phyloP scores from a whole-genome alignment of 2,113 vertebrate species.

The Otus sunia region DNA sequence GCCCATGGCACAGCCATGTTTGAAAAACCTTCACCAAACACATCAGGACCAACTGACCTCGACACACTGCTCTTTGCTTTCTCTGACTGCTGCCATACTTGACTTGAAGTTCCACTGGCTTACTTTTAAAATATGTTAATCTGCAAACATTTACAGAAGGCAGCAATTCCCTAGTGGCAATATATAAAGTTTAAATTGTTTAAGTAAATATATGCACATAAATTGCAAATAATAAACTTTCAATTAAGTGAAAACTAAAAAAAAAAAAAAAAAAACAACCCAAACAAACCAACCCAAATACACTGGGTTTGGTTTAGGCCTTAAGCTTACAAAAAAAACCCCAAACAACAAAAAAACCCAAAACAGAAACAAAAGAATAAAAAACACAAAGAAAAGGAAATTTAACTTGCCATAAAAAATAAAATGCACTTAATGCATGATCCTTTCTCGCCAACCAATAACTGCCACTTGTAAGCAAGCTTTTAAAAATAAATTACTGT shows the following conservation, averaged over 20 bases:
- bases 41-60: slow-evolving; percentile 56
- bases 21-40: slow-evolving; percentile 52
- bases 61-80: neutral
- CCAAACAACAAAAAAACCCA: neutral
- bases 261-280: neutral
- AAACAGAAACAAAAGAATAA: neutral
- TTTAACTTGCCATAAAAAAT: neutral
- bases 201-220: slow-evolving; percentile 62
- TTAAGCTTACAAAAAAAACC: neutral
- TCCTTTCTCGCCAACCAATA: neutral
- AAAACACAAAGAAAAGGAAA: neutral
- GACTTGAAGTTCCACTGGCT: slow-evolving; percentile 72
- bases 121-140: slow-evolving; percentile 77
- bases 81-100: slow-evolving; percentile 68
- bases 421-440: neutral
- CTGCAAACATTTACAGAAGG: slow-evolving; percentile 85
- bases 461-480: neutral
- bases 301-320: neutral
- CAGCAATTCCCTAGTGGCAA: slow-evolving; percentile 65
- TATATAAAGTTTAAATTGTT: slow-evolving; percentile 66
- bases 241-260: slow-evolving; percentile 12
- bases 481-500: neutral
- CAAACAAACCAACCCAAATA: neutral
- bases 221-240: slow-evolving; percentile 34
- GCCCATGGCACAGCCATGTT: slow-evolving; percentile 20